Evolutionary conservation across 2,888 invertebrate species (phyloP).

Genomic region (Lasioglossum malachurum): DNA sequence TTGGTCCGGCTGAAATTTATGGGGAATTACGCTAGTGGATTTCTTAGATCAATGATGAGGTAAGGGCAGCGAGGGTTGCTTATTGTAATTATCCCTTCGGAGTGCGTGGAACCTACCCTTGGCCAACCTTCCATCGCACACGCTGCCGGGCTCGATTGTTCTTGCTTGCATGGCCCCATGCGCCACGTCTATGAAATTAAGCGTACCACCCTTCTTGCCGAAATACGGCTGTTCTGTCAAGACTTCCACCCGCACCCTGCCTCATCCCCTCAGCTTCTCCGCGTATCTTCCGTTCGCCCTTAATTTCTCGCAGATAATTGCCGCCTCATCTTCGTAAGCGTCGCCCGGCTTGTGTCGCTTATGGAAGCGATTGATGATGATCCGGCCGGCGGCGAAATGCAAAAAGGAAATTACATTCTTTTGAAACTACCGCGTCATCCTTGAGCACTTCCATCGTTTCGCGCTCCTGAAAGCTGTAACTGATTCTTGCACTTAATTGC

Average conservation of each 20-base stretch:
- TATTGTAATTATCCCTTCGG: slow-evolving; percentile 81
- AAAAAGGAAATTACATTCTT: slow-evolving; percentile 79
- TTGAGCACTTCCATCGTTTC: slow-evolving; percentile 43
- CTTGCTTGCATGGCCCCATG: slow-evolving; percentile 77
- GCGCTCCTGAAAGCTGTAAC: background rate
- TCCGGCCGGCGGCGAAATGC: slow-evolving; percentile 60
- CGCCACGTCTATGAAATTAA: slow-evolving; percentile 80
- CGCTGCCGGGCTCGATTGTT: slow-evolving; percentile 80
- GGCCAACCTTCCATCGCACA: slow-evolving; percentile 75
- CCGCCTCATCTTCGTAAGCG: slow-evolving; percentile 64
- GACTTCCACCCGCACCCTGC: slow-evolving; percentile 54
- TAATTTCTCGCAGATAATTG: slow-evolving; percentile 79
- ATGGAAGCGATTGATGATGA: slow-evolving; percentile 72
- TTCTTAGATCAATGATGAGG: slow-evolving; percentile 73
- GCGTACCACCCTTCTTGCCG: slow-evolving; percentile 76
- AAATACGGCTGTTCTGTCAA: slow-evolving; percentile 73
- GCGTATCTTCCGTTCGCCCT: slow-evolving; percentile 70
- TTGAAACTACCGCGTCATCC: slow-evolving; percentile 73
- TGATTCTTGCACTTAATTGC: background rate
- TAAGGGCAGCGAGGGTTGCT: slow-evolving; percentile 75
- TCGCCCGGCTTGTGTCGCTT: slow-evolving; percentile 50
- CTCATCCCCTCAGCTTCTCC: slow-evolving; percentile 32
- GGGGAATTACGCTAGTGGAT: slow-evolving; percentile 73
- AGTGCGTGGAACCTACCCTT: slow-evolving; percentile 70
- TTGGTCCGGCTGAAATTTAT: slow-evolving; percentile 36